These are phyloP conservation scores for Barnardius zonarius DNA, from an alignment of 2,113 vertebrate genomes.

Conservation along the genomic window DNA sequence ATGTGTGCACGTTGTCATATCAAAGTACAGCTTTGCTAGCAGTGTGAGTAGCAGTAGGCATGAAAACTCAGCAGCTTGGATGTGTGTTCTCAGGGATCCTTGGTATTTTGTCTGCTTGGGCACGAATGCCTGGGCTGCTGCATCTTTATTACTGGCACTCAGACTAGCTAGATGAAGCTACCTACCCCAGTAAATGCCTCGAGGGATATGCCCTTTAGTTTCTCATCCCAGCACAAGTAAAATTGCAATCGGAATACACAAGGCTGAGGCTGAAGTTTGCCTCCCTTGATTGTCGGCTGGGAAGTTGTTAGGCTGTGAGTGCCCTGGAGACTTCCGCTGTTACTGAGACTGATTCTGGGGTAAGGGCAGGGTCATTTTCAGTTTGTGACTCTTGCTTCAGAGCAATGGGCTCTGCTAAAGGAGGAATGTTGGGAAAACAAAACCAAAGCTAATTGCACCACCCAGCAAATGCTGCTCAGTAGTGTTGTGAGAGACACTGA, in stretches of 20 bases:
- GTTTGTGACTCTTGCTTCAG: not conserved
- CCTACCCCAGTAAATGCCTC: not conserved
- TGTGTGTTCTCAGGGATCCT: not conserved
- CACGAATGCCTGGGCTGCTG: not conserved
- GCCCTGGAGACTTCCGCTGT: not conserved
- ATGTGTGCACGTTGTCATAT: fast-evolving
- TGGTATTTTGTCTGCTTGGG: not conserved
- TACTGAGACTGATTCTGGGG: not conserved
- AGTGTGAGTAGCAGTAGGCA: fast-evolving
- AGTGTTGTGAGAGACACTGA: not conserved
- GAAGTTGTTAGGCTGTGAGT: not conserved
- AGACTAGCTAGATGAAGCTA: not conserved
- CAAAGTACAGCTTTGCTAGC: not conserved
- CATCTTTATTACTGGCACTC: not conserved
- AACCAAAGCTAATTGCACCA: not conserved
- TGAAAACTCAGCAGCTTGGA: not conserved
- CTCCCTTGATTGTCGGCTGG: fast-evolving
- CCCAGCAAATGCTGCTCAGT: not conserved
- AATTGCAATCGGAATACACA: not conserved
- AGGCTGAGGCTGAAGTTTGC: not conserved
- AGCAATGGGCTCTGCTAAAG: not conserved
- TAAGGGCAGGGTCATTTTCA: not conserved
- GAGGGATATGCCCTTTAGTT: fast-evolving
- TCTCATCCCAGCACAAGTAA: not conserved
- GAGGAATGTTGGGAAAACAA: not conserved